Evolutionary conservation across 1,140 invertebrate genomes (phyloP).

Genomic region (Dryas iulia): DNA sequence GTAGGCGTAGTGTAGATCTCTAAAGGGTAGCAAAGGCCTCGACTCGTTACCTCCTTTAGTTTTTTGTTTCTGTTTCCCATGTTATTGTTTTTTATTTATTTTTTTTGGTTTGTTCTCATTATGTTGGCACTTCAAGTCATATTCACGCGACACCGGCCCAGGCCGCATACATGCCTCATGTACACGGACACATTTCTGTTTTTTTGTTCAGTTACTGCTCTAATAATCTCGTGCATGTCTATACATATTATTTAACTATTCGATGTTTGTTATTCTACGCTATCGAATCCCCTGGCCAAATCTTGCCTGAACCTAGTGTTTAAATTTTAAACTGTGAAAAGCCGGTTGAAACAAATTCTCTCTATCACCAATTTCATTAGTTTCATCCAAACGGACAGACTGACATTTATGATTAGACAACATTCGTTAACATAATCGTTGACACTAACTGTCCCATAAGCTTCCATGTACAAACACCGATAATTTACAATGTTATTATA

Average conservation of each 20-base stretch:
- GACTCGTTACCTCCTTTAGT: constrained; percentile 46
- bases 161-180: constrained; percentile 61
- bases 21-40: constrained; percentile 65
- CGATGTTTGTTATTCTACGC: constrained; percentile 4
- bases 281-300: constrained; percentile 3
- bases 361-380: constrained; percentile 18
- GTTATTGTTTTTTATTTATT: constrained; percentile 51
- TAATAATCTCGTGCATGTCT: constrained; percentile 30
- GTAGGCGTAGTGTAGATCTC: constrained; percentile 58
- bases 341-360: constrained; percentile 41
- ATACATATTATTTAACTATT: constrained; percentile 18
- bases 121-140: constrained; percentile 69
- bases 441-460: constrained; percentile 38
- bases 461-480: constrained; percentile 41
- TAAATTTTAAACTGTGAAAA: constrained; percentile 45
- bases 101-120: constrained; percentile 51
- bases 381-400: constrained; percentile 27
- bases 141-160: constrained; percentile 67
- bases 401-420: constrained; percentile 20
- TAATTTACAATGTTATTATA: constrained; percentile 48
- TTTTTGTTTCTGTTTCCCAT: constrained; percentile 45
- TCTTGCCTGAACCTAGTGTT: constrained; percentile 13
- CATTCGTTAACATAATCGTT: constrained; percentile 30
- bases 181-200: constrained; percentile 60
- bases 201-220: constrained; percentile 38